Conservation (phyloP, 2,113 vertebrate genomes). For the Bombycilla garrulus region DNA sequence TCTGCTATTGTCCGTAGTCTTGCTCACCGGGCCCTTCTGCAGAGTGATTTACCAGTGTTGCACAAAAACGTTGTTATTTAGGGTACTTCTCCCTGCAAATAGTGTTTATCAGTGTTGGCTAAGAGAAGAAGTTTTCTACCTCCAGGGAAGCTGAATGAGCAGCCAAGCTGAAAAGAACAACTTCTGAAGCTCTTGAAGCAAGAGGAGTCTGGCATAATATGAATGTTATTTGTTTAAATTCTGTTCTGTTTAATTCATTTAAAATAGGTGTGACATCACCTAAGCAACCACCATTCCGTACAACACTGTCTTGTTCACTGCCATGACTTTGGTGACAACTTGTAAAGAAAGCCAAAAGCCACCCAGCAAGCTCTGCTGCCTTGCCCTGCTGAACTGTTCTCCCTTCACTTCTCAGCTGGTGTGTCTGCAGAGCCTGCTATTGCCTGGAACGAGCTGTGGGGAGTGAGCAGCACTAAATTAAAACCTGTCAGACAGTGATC, state of each 20-base stretch:
- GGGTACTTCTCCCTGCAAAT: neutral
- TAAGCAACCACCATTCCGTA: neutral
- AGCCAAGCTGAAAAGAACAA: neutral
- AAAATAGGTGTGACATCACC: neutral
- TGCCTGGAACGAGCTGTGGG: neutral
- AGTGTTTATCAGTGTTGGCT: neutral
- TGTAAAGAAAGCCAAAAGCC: neutral
- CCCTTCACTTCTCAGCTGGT: neutral
- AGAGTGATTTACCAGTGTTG: neutral
- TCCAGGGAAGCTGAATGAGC: neutral
- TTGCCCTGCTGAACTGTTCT: neutral
- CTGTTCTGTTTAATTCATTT: neutral
- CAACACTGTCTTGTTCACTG: neutral
- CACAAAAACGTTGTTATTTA: neutral
- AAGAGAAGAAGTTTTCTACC: neutral
- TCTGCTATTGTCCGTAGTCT: neutral
- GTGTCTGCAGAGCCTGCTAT: neutral
- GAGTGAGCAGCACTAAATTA: neutral
- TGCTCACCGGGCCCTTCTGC: neutral
- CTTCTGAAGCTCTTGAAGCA: neutral
- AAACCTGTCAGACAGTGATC: conserved; percentile 55
- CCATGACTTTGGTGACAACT: neutral
- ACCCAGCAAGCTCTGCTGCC: neutral
- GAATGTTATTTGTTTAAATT: neutral
- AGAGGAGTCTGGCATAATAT: neutral